phyloP scores from a whole-genome alignment of 2,113 vertebrate genomes.

The Scalopus aquaticus region DNA sequence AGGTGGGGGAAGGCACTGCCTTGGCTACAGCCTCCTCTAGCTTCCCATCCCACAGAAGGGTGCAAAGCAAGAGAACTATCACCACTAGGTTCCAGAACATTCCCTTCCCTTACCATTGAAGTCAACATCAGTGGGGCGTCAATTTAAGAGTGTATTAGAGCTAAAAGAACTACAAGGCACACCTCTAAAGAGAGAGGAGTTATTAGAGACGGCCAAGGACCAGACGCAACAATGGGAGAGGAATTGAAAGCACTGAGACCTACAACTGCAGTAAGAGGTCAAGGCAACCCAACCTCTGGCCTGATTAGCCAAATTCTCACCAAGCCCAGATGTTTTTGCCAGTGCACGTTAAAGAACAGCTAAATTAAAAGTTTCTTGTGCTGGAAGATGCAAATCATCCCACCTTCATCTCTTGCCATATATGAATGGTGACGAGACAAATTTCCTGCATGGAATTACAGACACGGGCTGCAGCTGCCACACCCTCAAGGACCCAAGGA shows the following conservation, averaged over 20 bases:
- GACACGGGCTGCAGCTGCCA: not conserved
- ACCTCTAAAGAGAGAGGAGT: not conserved
- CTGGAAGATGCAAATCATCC: not conserved
- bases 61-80: not conserved
- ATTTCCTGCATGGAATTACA: not conserved
- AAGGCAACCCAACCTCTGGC: not conserved
- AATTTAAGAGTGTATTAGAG: not conserved
- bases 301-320: not conserved
- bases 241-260: not conserved
- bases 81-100: not conserved
- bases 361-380: not conserved
- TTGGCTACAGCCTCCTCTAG: not conserved
- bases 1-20: not conserved
- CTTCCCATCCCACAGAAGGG: not conserved
- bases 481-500: not conserved
- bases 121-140: not conserved
- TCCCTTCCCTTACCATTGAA: not conserved
- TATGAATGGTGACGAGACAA: not conserved
- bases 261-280: not conserved
- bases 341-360: not conserved
- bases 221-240: not conserved
- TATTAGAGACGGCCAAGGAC: not conserved
- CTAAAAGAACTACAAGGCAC: not conserved
- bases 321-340: not conserved
- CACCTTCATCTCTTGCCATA: not conserved